phyloP scores from a whole-genome alignment of 2,888 invertebrate genomes.

The Unio delphinus region DNA sequence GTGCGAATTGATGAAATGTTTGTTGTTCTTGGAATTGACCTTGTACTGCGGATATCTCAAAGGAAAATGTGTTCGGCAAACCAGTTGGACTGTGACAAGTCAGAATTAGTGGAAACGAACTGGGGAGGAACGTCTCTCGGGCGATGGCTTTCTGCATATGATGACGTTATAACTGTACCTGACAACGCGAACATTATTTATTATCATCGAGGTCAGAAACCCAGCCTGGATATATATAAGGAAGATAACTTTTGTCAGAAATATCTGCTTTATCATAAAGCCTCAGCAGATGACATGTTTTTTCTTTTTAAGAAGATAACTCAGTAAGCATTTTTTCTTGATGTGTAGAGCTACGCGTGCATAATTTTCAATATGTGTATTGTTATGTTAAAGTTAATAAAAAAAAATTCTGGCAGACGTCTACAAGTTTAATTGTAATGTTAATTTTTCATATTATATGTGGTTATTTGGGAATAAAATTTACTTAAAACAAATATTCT shows the following conservation, averaged over 20 bases:
- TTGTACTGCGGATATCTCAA: conserved; percentile 6
- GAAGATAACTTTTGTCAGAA: not conserved
- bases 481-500: too few relatives aligned
- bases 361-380: too few relatives aligned
- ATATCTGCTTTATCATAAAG: conserved; percentile 3
- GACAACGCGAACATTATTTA: conserved; percentile 5
- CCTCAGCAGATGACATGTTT: not conserved
- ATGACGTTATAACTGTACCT: not conserved
- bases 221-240: not conserved
- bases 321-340: too few relatives aligned
- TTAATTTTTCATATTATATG: too few relatives aligned
- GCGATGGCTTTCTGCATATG: conserved; percentile 8
- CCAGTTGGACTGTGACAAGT: not conserved
- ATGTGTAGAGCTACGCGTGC: too few relatives aligned
- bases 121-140: not conserved
- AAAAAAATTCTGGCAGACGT: too few relatives aligned
- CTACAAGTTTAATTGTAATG: too few relatives aligned
- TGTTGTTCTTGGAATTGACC: conserved; percentile 9
- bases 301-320: too few relatives aligned
- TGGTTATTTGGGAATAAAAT: too few relatives aligned
- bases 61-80: not conserved
- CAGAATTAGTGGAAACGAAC: not conserved
- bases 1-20: conserved; percentile 13
- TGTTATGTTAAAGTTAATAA: too few relatives aligned
- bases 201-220: not conserved